Evolutionary conservation across 1,140 invertebrate species (phyloP).

Genomic region (Leptinotarsa lineolata): DNA sequence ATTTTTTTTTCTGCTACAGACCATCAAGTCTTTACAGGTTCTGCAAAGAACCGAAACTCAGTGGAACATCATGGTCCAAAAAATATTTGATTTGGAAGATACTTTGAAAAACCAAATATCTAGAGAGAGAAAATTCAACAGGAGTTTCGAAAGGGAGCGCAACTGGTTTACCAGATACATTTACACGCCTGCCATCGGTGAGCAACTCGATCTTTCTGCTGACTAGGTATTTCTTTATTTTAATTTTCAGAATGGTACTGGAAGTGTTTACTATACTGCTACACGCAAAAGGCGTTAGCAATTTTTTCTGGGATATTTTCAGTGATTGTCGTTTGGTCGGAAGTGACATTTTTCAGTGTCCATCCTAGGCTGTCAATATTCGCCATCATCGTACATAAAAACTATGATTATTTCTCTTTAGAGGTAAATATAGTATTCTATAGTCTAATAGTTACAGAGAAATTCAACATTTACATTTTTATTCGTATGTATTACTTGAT

Average conservation of each 20-base stretch:
- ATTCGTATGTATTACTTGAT: too few relatives aligned
- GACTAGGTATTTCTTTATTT: background rate
- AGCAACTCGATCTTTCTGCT: constrained; percentile 24
- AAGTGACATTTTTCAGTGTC: constrained; percentile 96
- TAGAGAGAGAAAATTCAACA: constrained; percentile 76
- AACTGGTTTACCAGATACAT: constrained; percentile 63
- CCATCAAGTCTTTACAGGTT: constrained; percentile 86
- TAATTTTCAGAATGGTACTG: constrained; percentile 89
- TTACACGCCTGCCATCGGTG: constrained; percentile 72
- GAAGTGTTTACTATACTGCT: constrained; percentile 81
- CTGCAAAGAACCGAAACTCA: constrained; percentile 88
- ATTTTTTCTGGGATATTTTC: constrained; percentile 80
- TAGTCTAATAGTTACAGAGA: too few relatives aligned
- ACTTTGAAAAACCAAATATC: constrained; percentile 79
- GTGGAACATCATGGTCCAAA: constrained; percentile 85
- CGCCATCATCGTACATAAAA: constrained; percentile 85
- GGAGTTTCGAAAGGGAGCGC: constrained; percentile 69
- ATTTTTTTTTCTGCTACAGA: constrained; percentile 58
- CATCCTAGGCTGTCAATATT: constrained; percentile 91
- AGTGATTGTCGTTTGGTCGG: constrained; percentile 94
- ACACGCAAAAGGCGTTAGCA: constrained; percentile 74
- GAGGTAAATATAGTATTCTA: constrained; percentile 68
- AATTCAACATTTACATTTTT: too few relatives aligned
- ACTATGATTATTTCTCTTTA: constrained; percentile 93
- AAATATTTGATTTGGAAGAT: constrained; percentile 85